Conservation (phyloP, 2,797 vertebrate species). For the Enteromius argenteus region DNA sequence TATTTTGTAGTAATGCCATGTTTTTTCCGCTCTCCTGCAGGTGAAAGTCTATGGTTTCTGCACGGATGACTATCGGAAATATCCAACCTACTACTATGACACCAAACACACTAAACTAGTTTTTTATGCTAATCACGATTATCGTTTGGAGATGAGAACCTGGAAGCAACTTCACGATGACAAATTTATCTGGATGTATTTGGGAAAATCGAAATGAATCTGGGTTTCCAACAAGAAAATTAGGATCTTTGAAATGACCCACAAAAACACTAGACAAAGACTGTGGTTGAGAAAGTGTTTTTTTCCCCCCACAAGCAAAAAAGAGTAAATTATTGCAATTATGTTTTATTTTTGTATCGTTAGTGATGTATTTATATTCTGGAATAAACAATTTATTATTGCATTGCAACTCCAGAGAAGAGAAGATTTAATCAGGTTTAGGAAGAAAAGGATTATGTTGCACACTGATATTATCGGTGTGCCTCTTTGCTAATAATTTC, state of each 20-base stretch:
- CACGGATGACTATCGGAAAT: slow-evolving; percentile 52
- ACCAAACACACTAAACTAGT: slow-evolving; percentile 2
- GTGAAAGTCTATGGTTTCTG: slow-evolving; percentile 65
- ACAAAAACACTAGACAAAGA: background rate
- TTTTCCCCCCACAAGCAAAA: background rate
- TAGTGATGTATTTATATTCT: background rate
- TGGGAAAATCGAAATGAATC: background rate
- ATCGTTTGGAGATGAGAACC: slow-evolving; percentile 53
- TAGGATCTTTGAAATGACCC: background rate
- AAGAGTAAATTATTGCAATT: background rate
- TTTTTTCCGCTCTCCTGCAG: slow-evolving; percentile 31
- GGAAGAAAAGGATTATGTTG: background rate
- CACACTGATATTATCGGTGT: background rate
- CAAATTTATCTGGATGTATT: slow-evolving; percentile 54
- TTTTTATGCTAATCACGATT: slow-evolving; percentile 63
- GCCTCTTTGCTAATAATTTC: background rate
- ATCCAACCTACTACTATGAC: slow-evolving; percentile 64
- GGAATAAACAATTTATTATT: slow-evolving; percentile 4
- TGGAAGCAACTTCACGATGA: slow-evolving; percentile 59
- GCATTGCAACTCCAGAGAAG: background rate
- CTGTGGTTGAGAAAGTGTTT: background rate
- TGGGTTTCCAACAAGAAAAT: background rate
- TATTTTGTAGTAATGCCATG: background rate
- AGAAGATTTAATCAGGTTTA: background rate
- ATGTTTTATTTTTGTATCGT: background rate